phyloP scores from a whole-genome alignment of 2,888 invertebrate species.

The Gnatocerus cornutus region DNA sequence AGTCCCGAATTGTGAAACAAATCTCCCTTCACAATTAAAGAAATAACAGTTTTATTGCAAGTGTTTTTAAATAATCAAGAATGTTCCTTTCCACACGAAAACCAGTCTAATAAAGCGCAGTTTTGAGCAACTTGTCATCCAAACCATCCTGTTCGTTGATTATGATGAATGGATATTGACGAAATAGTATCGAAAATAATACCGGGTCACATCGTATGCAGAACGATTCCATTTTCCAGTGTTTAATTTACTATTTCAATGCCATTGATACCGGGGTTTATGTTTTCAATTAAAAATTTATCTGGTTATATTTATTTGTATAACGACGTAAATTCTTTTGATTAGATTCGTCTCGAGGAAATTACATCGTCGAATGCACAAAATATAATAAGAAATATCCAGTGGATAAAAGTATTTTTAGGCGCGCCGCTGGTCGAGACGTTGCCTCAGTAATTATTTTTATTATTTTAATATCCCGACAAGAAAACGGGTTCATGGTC shows the following conservation, averaged over 20 bases:
- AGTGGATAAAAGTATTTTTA: slow-evolving; percentile 51
- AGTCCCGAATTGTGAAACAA: no score
- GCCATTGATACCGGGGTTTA: slow-evolving; percentile 33
- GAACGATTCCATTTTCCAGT: slow-evolving; percentile 51
- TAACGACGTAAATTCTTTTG: slow-evolving; percentile 51
- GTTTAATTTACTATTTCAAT: slow-evolving; percentile 60
- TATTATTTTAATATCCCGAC: slow-evolving; percentile 71
- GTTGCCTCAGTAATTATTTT: slow-evolving; percentile 68
- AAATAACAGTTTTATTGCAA: no score
- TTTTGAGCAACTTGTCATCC: not conserved
- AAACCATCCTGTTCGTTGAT: slow-evolving; percentile 8
- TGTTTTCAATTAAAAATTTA: slow-evolving; percentile 64
- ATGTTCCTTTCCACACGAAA: not conserved
- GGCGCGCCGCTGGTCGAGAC: slow-evolving; percentile 58
- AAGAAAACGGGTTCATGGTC: slow-evolving; percentile 72
- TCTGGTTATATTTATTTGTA: slow-evolving; percentile 61
- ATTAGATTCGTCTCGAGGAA: slow-evolving; percentile 33
- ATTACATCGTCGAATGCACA: not conserved
- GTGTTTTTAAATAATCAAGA: not conserved
- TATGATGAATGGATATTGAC: slow-evolving; percentile 26
- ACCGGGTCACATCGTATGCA: slow-evolving; percentile 25
- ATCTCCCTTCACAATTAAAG: no score
- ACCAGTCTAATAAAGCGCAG: not conserved
- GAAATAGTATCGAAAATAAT: slow-evolving; percentile 11
- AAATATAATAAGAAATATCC: slow-evolving; percentile 38